Evolutionary conservation across 2,888 invertebrate genomes (phyloP).

Genomic region (Parnassius mnemosyne): DNA sequence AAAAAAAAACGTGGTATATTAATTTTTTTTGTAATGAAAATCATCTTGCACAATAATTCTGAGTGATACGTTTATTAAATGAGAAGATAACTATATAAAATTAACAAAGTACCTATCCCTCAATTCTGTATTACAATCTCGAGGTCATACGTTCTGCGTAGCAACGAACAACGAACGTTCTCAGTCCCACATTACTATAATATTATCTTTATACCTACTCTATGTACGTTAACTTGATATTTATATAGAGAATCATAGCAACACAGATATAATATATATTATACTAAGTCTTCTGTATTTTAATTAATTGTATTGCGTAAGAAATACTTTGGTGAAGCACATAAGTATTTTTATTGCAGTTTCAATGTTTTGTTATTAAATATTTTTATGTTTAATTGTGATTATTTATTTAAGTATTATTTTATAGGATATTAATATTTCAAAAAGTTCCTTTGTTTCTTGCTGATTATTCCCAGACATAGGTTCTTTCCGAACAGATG

Average conservation of each 20-base stretch:
- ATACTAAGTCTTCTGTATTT: constrained; percentile 1
- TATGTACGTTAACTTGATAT: constrained; percentile 1
- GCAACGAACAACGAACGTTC: constrained; percentile 24
- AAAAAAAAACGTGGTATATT: too few species aligned
- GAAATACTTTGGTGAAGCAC: constrained; percentile 4
- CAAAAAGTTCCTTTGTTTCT: too few species aligned
- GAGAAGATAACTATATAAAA: constrained; percentile 14
- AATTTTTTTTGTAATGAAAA: too few species aligned
- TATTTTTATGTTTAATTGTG: too few species aligned
- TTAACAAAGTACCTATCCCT: constrained; percentile 22
- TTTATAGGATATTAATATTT: too few species aligned
- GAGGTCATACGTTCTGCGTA: constrained; percentile 21
- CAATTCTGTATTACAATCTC: constrained; percentile 23
- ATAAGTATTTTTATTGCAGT: not conserved
- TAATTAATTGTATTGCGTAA: constrained; percentile 17
- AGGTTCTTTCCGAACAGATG: too few species aligned
- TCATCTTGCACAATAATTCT: too few species aligned
- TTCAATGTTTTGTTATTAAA: not conserved
- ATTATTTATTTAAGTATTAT: too few species aligned
- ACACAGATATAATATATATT: constrained; percentile 1
- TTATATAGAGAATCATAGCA: constrained; percentile 10
- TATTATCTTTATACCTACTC: constrained; percentile 6
- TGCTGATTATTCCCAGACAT: too few species aligned
- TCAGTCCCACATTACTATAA: not conserved
- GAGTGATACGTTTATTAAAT: constrained; percentile 5